Conservation (phyloP, 1,140 invertebrate species). For the Metaphire vulgaris region DNA sequence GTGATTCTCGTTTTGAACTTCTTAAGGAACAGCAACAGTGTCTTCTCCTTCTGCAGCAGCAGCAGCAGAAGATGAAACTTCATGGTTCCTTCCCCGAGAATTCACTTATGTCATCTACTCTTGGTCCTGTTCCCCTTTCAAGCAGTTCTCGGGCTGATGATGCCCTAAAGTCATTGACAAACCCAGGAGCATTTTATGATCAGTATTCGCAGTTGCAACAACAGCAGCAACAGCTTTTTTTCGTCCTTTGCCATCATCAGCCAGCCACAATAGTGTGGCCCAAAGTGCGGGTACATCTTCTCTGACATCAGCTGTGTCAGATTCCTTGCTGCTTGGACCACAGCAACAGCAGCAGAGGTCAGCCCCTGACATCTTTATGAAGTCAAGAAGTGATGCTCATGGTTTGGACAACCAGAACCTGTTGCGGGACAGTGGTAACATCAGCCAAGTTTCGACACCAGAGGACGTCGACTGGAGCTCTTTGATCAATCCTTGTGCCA, state of each 20-base stretch:
- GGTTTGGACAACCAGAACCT: not conserved
- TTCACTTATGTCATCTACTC: not conserved
- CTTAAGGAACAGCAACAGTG: not conserved
- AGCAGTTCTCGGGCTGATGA: too few relatives aligned
- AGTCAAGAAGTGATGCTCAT: not conserved
- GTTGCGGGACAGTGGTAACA: not conserved
- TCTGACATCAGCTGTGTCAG: not conserved
- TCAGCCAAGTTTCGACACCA: not conserved
- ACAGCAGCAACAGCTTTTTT: not conserved
- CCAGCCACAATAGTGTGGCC: not conserved
- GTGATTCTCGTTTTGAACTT: not conserved
- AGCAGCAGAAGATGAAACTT: not conserved
- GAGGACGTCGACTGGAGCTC: not conserved
- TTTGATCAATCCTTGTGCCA: not conserved
- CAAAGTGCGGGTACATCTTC: too few relatives aligned
- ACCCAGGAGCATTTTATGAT: too few relatives aligned
- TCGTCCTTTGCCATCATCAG: not conserved
- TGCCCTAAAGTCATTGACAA: not conserved
- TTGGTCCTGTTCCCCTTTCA: too few relatives aligned
- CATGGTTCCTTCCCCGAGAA: not conserved
- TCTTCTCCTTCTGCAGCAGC: not conserved
- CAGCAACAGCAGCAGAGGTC: not conserved
- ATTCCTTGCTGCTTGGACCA: not conserved
- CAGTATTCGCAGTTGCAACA: not conserved
- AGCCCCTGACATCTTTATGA: not conserved